Conservation (phyloP, 2,797 vertebrate species). For the Phalloptychus januarius region DNA sequence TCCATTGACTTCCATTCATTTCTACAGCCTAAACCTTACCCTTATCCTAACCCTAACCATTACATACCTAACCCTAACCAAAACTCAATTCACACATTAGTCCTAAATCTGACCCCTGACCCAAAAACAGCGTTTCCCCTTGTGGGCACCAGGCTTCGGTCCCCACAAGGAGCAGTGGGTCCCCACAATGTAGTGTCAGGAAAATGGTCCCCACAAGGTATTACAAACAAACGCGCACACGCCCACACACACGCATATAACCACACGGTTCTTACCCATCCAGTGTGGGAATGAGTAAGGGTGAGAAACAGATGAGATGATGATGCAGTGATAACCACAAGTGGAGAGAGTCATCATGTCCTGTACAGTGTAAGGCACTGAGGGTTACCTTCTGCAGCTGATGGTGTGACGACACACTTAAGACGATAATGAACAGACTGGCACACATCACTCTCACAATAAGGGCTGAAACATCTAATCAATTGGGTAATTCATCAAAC, state of each 20-base stretch:
- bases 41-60: no score
- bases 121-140: no score
- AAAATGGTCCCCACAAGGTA: no score
- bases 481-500: background rate
- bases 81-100: no score
- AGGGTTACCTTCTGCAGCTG: constrained; percentile 70
- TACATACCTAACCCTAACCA: no score
- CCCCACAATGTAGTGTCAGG: no score
- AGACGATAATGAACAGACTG: constrained; percentile 5
- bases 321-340: constrained; percentile 32
- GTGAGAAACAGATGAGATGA: constrained; percentile 17
- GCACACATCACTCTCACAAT: constrained; percentile 4
- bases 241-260: background rate
- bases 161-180: no score
- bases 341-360: constrained; percentile 48
- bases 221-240: background rate
- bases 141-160: no score
- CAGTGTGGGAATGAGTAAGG: constrained; percentile 4
- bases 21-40: no score
- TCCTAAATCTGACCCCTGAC: no score
- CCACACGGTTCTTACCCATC: constrained; percentile 4
- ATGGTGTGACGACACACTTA: constrained; percentile 54
- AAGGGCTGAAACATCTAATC: constrained; percentile 4
- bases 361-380: constrained; percentile 79
- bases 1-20: no score